A percentile compares a stretch with the other conserved stretches of the same genome.
Conservation (phyloP, 2,797 vertebrate genomes). For the Myotis daubentonii region DNA sequence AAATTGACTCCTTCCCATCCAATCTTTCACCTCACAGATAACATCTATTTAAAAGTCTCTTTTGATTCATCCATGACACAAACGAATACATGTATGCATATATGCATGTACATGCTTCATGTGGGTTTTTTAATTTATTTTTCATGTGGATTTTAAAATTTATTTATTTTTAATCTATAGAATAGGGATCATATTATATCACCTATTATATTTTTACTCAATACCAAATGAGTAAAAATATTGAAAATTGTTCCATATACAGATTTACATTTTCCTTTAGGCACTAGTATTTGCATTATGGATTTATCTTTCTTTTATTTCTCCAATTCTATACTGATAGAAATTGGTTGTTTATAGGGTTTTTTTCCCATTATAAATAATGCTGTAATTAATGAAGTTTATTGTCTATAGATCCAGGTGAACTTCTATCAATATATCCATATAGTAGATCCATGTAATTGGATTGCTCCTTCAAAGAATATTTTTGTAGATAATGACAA, state of each 20-base stretch:
- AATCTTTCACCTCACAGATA: neutral
- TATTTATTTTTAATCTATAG: neutral
- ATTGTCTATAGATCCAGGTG: neutral
- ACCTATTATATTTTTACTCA: neutral
- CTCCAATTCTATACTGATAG: neutral
- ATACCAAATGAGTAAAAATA: neutral
- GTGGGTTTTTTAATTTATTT: neutral
- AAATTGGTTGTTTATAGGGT: neutral
- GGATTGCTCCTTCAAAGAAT: neutral
- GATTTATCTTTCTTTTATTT: neutral
- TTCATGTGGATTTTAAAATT: neutral
- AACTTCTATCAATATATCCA: neutral
- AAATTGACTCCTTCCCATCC: neutral
- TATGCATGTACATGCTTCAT: neutral
- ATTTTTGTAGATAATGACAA: neutral
- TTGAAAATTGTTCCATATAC: neutral
- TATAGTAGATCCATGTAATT: neutral
- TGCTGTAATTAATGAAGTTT: neutral
- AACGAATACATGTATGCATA: neutral
- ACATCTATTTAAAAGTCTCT: neutral
- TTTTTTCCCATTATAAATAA: neutral
- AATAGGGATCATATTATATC: neutral
- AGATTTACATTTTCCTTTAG: neutral
- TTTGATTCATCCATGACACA: neutral
- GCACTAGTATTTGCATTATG: neutral